Percentiles rank a stretch among this genome's conserved stretches.
phyloP scores from a whole-genome alignment of 2,797 vertebrate species.

The Margarornis squamiger region DNA sequence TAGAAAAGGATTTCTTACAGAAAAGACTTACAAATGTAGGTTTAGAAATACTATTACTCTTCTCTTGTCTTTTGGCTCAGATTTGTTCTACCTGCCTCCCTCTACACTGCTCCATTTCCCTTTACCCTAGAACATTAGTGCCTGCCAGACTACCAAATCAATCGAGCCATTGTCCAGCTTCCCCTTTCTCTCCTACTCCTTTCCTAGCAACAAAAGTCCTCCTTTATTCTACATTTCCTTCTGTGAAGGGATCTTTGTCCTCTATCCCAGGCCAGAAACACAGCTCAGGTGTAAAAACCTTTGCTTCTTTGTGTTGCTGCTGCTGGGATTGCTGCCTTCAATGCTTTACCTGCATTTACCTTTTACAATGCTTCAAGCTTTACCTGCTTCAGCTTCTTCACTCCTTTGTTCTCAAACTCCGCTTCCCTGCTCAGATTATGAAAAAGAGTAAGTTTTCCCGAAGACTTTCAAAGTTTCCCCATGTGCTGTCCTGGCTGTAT shows the following conservation, averaged over 20 bases:
- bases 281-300: neutral
- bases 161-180: neutral
- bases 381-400: neutral
- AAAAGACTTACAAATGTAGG: accelerated
- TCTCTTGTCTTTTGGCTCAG: neutral
- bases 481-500: neutral
- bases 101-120: neutral
- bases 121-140: neutral
- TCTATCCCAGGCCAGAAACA: neutral
- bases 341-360: no score
- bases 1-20: neutral
- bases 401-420: neutral
- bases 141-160: neutral
- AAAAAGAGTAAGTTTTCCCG: neutral
- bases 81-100: neutral
- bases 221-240: neutral
- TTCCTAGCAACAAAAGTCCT: neutral
- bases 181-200: neutral
- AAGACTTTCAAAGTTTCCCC: neutral
- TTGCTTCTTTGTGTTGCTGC: neutral
- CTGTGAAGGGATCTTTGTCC: neutral
- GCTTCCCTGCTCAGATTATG: neutral
- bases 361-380: no score
- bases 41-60: neutral
- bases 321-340: neutral